Evolutionary conservation across 2,113 vertebrate genomes (phyloP), one percentile per base, ranked within the genome.

Genomic region (Physeter macrocephalus): DNA sequence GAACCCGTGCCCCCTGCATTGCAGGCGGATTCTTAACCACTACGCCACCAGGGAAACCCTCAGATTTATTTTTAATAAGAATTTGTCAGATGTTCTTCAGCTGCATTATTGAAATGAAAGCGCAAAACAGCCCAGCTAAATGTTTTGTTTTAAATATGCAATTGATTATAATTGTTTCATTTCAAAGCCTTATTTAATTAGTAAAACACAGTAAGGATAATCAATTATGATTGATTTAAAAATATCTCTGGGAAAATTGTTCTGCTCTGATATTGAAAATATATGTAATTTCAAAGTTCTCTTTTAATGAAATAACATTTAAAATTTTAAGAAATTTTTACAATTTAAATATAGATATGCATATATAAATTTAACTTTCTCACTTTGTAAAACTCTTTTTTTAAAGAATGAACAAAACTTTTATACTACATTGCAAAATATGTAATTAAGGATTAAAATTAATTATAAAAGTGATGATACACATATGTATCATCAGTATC

Each of bases 131-230:
- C 13, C 39, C 27, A 36, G 8, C 7, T 83, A 88, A 92, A 92
- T 67, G 87, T 74, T 75, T 94, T 59, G 90, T 80, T 86, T 96
- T 39, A 84, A 88, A 52, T 46, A 64, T 71, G 27, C 13, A 90
- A n/a, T 84, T 84, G 74, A 85, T 90, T 94, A 62, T 61, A 96
- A 87, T 39, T 88, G 29, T 61, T 90, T 93, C 34, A 81, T 88
- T 90, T 84, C 29, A 88, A 87, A 62, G 31, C 6, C 31, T 85
- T 88, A 61, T 82, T 84, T 89, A 95, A 91, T 88, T 95, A 89
- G 31, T 18, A 66, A 93, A 89, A 59, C 39, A 52, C 4, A 66
- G 1, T 74, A 94, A 69, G 10, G 43, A 34, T 59, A 67, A 72
- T 77, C 81, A 52, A 29, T 83, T 80, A 21, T 83, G 36, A 80